Evolutionary conservation across 2,888 invertebrate genomes (phyloP), one percentile per base, ranked within the genome.

Genomic region (Octonoba sinensis): DNA sequence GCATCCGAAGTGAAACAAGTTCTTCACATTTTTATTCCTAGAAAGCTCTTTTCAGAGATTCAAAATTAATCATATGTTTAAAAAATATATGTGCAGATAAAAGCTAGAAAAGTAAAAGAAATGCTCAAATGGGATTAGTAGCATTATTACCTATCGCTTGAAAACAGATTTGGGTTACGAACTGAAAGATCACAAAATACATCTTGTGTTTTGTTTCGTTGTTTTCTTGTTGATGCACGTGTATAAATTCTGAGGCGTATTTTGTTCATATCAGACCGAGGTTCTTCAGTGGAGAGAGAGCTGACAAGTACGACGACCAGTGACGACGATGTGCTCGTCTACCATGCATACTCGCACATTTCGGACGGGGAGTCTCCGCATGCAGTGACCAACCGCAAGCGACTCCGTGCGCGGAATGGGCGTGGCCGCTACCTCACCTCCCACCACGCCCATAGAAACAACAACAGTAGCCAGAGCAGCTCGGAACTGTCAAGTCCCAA

Each of bases 401-500:
- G 83, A 16, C 84, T 84, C 69, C 79, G 75, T 54, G 75, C 78
- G 49, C 76, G 85, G 1, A 85, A 82, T 46, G 76, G 81, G n/a
- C 73, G 82, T 6, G 73, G 84, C 6, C 79, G 82, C 16, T 75
- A 78, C 59, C 66, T 78, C 12, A 60, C 59, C 18, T 60, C 70
- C 8, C 67, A 78, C 12, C 76, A 81, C 49, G 69, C 65, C 91
- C 87, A 87, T 77, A 87, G 88, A 64, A 89, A 89, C 1, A 93
- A 93, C 15, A 73, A 51, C 13, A 70, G 83, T 22, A 73, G 69
- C 51, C 71, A 72, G 49, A 95, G 95, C 86, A 95, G 95, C 84
- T 95, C 96, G 24, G 95, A 95, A 84, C 91, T 96, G 51, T 95
- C 95, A 67, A 95, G 95, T 84, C 96, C 96, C 4, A 96, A 96